Conservation (phyloP, 2,888 invertebrate species). For the Eupithecia subumbrata region DNA sequence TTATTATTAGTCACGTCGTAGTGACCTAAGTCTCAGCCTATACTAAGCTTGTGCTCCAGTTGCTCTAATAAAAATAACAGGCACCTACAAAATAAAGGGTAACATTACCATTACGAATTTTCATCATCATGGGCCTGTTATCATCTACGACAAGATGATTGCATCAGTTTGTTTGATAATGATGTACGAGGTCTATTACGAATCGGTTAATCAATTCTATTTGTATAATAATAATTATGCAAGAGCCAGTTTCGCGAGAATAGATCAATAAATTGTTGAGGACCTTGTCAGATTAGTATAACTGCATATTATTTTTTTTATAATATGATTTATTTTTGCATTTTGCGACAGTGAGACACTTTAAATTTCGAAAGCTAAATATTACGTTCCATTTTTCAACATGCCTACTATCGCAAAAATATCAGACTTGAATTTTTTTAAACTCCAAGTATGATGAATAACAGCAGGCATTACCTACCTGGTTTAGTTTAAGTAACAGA, state of each 20-base stretch:
- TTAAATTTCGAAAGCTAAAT: not conserved
- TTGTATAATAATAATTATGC: not conserved
- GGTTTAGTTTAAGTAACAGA: not conserved
- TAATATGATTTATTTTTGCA: not conserved
- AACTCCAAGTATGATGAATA: not conserved
- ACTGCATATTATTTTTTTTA: not conserved
- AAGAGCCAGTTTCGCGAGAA: not conserved
- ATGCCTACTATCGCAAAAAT: no score
- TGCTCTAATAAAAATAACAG: not conserved
- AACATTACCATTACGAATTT: no score
- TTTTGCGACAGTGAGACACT: not conserved
- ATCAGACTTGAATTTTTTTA: not conserved
- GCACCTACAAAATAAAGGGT: not conserved
- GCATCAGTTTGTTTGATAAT: no score
- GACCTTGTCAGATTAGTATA: not conserved
- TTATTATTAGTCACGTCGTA: no score
- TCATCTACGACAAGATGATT: not conserved
- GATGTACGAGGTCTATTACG: not conserved
- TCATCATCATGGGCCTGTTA: no score
- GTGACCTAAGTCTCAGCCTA: not conserved
- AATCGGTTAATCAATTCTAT: not conserved
- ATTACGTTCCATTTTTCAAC: not conserved
- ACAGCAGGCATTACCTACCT: not conserved
- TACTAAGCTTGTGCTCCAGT: not conserved
- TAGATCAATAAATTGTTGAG: not conserved